A percentile compares a stretch with the other conserved stretches of the same genome.
Evolutionary conservation across 2,113 vertebrate species (phyloP).

Genomic region (Pseudolaguvia tuberculata): DNA sequence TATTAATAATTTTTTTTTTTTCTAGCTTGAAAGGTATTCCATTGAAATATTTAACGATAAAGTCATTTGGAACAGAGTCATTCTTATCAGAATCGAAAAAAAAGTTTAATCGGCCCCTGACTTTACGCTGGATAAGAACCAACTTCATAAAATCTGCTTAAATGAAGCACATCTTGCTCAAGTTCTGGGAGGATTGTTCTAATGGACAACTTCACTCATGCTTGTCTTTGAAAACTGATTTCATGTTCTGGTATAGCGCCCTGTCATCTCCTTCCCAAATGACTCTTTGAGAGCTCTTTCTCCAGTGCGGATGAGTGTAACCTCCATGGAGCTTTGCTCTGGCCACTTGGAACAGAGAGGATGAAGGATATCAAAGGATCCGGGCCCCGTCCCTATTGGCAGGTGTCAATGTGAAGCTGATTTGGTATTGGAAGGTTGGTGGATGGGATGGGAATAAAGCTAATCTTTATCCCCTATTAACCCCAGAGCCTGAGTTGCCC

Average conservation of each 20-base stretch:
- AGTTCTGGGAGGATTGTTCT: conserved; percentile 58
- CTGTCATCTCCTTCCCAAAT: conserved; percentile 66
- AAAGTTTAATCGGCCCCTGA: conserved; percentile 61
- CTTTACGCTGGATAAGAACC: conserved; percentile 52
- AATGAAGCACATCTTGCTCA: conserved; percentile 63
- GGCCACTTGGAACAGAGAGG: conserved; percentile 60
- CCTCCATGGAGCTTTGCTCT: conserved; percentile 68
- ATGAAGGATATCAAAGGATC: conserved; percentile 67
- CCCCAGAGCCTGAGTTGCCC: conserved; percentile 68
- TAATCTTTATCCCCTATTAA: conserved; percentile 80
- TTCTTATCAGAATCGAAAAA: conserved; percentile 60
- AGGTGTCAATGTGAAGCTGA: conserved; percentile 65
- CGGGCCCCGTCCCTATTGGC: conserved; percentile 61
- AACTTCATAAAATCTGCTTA: conserved; percentile 59
- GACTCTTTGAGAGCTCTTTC: conserved; percentile 59
- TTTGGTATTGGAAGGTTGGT: conserved; percentile 66
- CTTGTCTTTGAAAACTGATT: conserved; percentile 70
- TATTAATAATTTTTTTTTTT: too few species aligned
- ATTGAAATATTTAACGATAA: conserved; percentile 72
- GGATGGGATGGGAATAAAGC: conserved; percentile 57
- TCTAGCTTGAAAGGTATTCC: conserved; percentile 64
- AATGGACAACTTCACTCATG: conserved; percentile 58
- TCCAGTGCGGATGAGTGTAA: conserved; percentile 56
- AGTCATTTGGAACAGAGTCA: conserved; percentile 63
- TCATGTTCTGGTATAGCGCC: conserved; percentile 68